phyloP scores from a whole-genome alignment of 1,140 invertebrate species.

The Apocrypta bakeri region DNA sequence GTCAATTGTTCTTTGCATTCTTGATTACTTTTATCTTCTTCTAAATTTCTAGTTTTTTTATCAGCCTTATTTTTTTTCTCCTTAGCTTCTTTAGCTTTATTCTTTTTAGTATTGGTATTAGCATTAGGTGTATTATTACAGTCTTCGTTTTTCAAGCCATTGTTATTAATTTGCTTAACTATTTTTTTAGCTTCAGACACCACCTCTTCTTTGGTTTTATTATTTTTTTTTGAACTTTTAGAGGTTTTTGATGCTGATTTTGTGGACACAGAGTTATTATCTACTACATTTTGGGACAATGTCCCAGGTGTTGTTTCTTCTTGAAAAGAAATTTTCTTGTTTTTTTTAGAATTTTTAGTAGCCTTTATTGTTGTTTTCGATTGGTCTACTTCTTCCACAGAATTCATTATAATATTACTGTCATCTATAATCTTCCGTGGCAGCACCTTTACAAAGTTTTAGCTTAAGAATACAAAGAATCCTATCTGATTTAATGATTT shows the following conservation, averaged over 20 bases:
- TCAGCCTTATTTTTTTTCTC: constrained; percentile 69
- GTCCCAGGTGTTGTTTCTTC: constrained; percentile 46
- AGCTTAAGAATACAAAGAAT: constrained; percentile 58
- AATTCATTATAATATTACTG: constrained; percentile 54
- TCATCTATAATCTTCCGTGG: constrained; percentile 56
- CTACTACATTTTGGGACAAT: constrained; percentile 37
- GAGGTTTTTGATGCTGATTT: constrained; percentile 42
- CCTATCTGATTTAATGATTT: not conserved
- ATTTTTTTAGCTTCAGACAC: constrained; percentile 42
- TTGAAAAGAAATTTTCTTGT: not conserved
- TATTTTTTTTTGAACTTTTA: constrained; percentile 49
- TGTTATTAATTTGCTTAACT: constrained; percentile 9
- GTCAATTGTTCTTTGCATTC: constrained; percentile 58
- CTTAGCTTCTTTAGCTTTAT: constrained; percentile 63
- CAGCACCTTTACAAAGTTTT: constrained; percentile 62
- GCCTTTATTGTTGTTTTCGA: constrained; percentile 50
- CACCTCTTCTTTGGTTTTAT: constrained; percentile 46
- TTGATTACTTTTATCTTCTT: constrained; percentile 56
- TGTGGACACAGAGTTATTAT: constrained; percentile 50
- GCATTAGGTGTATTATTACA: not conserved
- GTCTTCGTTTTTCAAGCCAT: constrained; percentile 32
- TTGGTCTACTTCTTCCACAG: constrained; percentile 37
- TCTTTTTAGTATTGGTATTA: constrained; percentile 53
- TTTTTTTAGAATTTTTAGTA: not conserved
- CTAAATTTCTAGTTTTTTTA: constrained; percentile 62